Base-by-base conservation (phyloP, 1,140 invertebrate genomes). In the Trypoxylus dichotomus region DNA sequence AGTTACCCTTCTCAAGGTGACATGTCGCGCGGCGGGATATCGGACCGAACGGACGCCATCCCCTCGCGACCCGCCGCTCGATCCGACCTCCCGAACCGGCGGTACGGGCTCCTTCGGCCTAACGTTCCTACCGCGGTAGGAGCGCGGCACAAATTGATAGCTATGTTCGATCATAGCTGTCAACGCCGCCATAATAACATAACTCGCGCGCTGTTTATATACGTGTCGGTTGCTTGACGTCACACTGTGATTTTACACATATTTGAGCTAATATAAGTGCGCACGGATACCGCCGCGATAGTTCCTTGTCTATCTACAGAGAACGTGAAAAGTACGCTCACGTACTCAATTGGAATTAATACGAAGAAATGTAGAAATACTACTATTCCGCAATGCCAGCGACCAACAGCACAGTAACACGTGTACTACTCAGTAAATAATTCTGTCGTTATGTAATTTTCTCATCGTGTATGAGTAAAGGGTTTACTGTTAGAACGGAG, bases 161-260 rank as follows among this genome's bases (percentile, higher is more conserved):
- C 54, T 32, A 32, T 71, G 76, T 76, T 76, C 76, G 76, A 76
- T 76, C 76, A 76, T 71, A 63, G 58, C 76, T 76, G 76, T 76
- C 76, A 76, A 63, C 76, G 29, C 58, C 15, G 60, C 41, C 76
- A 71, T 76, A 76, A 76, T 76, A 76, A 71, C 76, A 74, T 74
- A 74, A 74, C 72, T 74, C 41, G 27, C 41, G 72, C n/a, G 60
- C 60, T 74, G 72, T 74, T 74, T 74, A 43, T 42, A 29, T 42
- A 29, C 29, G 72, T 74, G 29, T 41, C 32, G 29, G 29, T 74
- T 74, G 21, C 60, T 24, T 42, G 72, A 74, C 72, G 29, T 41
- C 72, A 74, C 72, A 42, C 37, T 42, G 72, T 42, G 72, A 74
- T 74, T 74, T 74, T 24, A 74, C 72, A 74, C 72, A 42, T 74